Base-by-base conservation (phyloP, 2,888 invertebrate genomes). In the Tenthredo mesomela region DNA sequence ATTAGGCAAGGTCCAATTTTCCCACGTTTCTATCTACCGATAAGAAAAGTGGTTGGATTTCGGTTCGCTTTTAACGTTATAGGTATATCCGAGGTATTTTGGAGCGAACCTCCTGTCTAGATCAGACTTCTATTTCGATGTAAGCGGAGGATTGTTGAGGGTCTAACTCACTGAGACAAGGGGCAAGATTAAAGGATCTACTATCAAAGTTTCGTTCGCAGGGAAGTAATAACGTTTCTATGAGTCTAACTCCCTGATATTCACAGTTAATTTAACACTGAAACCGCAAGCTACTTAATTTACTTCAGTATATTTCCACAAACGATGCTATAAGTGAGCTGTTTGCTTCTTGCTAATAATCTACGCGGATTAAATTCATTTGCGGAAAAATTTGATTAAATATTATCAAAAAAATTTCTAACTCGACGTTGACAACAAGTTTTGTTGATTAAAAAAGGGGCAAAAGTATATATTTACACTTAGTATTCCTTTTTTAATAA, bases 121-220 rank as follows among this genome's bases (percentile, higher is more conserved):
- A 21, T 40, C n/a, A 58, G 61, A 61, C 12, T 61, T 6, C 37
- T 12, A 40, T 33, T 37, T 5, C 25, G 40, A n/a, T n/a, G 15
- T 15, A 40, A 61, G 40, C 40, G 80, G 61, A 80, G 40, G 80
- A 61, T 80, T 61, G 21, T 58, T 40, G 25, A 80, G 80, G 80
- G 61, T 58, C 29, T 29, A 10, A 33, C 29, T 29, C 7, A 1
- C 77, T 10, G 50, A 77, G 47, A 33, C 77, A 18, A 77, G 54
- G 54, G 77, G n/a, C 7, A n/a, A 54, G 77, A 77, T 77, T 77
- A 54, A 54, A 54, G 54, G 77, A 77, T 77, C 54, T 29, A 77
- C 47, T 75, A 18, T 29, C 33, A 77, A 18, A 33, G 77, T 77
- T 50, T 18, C 77, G 77, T n/a, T 50, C 33, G 5, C 18, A 9